Evolutionary conservation across 2,797 vertebrate genomes (phyloP), one percentile per base, ranked within the genome.

Genomic region (Sciurus carolinensis): DNA sequence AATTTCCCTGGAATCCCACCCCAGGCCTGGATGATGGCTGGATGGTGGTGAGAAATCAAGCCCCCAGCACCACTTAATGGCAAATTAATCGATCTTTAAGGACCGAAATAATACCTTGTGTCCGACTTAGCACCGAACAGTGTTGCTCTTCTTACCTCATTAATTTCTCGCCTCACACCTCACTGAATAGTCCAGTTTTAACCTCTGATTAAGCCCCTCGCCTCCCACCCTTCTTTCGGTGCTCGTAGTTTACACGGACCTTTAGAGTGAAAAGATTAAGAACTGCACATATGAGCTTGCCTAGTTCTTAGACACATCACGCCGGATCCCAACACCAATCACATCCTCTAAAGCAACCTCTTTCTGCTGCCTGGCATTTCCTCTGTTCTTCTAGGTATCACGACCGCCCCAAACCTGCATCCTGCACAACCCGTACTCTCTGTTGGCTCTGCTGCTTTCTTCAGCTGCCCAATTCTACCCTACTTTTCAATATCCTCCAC

Each of bases 151-250:
- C 59, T 76, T 84, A 54, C 66, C 69, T 91, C 71, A 20, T 96
- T 93, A 84, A 84, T 79, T 92, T 95, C 82, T 57, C 47, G 93
- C 72, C 73, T 93, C 67, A 44, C 33, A 18, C 57, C 76, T 88
- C 66, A 50, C 6, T 5, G 67, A 72, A n/a, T 15, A 3, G 95
- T 84, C 64, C 44, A 33, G 0, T 86, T 73, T 90, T 86, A 93
- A 87, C 54, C 85, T 90, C 76, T 57, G 87, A 33, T 50, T 72
- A 67, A 81, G 24, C 73, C 72, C 82, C 76, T 52, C 36, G 71
- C 79, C 84, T 84, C 59, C 64, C 28, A 4, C 1, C 28, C 47
- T 67, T 52, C 92, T 67, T 85, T 73, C 69, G 64, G 88, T 71
- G 52, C 67, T 86, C 39, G 47, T 80, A 15, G 84, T 81, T 94